phyloP scores from a whole-genome alignment of 2,113 vertebrate genomes.

The Anas platyrhynchos region DNA sequence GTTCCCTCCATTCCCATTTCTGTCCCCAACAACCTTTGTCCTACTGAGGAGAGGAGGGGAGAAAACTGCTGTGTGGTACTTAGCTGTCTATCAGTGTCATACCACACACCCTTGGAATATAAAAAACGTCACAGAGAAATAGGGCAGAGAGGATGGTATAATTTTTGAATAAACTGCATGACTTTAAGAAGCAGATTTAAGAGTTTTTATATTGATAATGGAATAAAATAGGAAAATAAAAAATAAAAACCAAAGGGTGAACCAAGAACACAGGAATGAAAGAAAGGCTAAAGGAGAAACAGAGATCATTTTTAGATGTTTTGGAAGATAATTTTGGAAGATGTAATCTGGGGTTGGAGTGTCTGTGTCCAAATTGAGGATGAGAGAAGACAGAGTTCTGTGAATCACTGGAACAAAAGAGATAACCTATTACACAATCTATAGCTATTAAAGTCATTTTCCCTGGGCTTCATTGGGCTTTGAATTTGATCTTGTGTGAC shows the following conservation, averaged over 20 bases:
- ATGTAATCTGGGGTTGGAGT: fast-evolving
- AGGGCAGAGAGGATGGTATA: fast-evolving
- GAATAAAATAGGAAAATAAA: not conserved
- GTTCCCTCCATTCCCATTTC: too few species aligned
- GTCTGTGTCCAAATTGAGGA: not conserved
- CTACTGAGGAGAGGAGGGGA: too few species aligned
- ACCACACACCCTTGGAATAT: too few species aligned
- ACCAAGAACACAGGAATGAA: not conserved
- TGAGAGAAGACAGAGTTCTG: not conserved
- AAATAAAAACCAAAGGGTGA: not conserved
- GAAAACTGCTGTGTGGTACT: too few species aligned
- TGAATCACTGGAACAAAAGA: not conserved
- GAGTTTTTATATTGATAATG: not conserved
- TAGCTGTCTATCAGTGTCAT: too few species aligned
- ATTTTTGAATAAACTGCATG: not conserved
- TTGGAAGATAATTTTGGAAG: not conserved
- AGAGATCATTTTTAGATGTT: not conserved
- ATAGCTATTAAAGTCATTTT: not conserved
- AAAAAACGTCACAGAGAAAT: not conserved
- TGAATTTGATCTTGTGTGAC: not conserved
- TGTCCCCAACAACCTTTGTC: too few species aligned
- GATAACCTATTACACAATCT: not conserved
- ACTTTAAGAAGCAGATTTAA: not conserved
- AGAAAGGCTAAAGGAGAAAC: not conserved
- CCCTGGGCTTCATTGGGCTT: not conserved